Percentiles rank a stretch among this genome's conserved stretches.
Evolutionary conservation across 2,888 invertebrate genomes (phyloP).

Genomic region (Sarcophaga rosellei): DNA sequence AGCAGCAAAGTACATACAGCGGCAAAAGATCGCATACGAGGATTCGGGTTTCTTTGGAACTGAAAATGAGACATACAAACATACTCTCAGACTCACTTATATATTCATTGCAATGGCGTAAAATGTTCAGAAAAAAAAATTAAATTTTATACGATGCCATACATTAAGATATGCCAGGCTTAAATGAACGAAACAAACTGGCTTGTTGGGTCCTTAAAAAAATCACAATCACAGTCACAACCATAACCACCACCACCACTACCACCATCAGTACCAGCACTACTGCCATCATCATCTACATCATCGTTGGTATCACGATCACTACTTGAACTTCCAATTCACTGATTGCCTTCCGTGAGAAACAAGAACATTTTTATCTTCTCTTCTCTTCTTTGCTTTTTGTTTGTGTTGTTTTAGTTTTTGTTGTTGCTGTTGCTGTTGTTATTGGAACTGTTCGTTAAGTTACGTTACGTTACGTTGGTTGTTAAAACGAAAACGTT

Average conservation of each 20-base stretch:
- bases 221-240: constrained; percentile 7
- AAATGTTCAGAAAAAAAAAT: constrained; percentile 55
- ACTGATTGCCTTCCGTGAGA: constrained; percentile 70
- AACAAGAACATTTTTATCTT: constrained; percentile 69
- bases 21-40: constrained; percentile 31
- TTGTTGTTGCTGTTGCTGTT: constrained; percentile 9
- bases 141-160: constrained; percentile 51
- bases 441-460: neutral
- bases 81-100: constrained; percentile 12
- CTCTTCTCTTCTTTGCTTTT: neutral
- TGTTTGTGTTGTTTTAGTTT: neutral
- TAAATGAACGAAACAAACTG: constrained; percentile 9
- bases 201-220: constrained; percentile 56
- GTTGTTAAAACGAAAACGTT: constrained; percentile 78
- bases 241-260: neutral
- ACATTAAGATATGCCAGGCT: constrained; percentile 46
- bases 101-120: constrained; percentile 60
- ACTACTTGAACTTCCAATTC: constrained; percentile 30
- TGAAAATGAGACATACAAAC: constrained; percentile 40
- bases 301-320: constrained; percentile 52
- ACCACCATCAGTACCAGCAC: constrained; percentile 21
- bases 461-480: constrained; percentile 30
- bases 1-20: constrained; percentile 41
- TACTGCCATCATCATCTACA: constrained; percentile 27
- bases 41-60: constrained; percentile 60